phyloP scores from a whole-genome alignment of 1,140 invertebrate species.

The Panagrolaimus sp. region DNA sequence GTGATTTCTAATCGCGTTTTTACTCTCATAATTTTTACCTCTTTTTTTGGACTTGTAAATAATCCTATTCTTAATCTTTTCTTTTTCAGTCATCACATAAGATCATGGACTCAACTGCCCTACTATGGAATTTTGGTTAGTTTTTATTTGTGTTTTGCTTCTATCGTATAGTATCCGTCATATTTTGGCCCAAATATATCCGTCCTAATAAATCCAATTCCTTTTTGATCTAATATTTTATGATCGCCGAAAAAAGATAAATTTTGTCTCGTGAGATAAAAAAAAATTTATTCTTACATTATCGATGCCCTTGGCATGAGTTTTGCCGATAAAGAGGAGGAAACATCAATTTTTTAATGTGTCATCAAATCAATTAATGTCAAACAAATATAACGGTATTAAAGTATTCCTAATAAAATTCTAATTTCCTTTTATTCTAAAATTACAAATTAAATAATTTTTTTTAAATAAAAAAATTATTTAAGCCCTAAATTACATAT shows the following conservation, averaged over 20 bases:
- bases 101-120: constrained; percentile 10
- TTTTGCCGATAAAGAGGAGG: neutral
- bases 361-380: neutral
- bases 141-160: neutral
- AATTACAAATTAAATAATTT: too few relatives aligned
- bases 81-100: constrained; percentile 12
- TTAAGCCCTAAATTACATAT: too few relatives aligned
- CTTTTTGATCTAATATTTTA: neutral
- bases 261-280: too few relatives aligned
- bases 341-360: constrained; percentile 1
- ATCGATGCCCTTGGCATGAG: neutral
- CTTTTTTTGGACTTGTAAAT: too few relatives aligned
- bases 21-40: too few relatives aligned
- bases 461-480: too few relatives aligned
- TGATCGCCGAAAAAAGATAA: too few relatives aligned
- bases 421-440: too few relatives aligned
- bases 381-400: neutral
- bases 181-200: neutral
- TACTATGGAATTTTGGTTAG: constrained; percentile 11
- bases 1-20: too few relatives aligned
- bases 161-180: neutral
- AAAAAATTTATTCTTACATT: too few relatives aligned
- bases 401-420: neutral
- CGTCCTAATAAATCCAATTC: neutral
- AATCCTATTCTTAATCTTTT: too few relatives aligned